These are phyloP conservation scores for Callipepla californica DNA, from an alignment of 2,113 vertebrate genomes.

Conservation along the genomic window DNA sequence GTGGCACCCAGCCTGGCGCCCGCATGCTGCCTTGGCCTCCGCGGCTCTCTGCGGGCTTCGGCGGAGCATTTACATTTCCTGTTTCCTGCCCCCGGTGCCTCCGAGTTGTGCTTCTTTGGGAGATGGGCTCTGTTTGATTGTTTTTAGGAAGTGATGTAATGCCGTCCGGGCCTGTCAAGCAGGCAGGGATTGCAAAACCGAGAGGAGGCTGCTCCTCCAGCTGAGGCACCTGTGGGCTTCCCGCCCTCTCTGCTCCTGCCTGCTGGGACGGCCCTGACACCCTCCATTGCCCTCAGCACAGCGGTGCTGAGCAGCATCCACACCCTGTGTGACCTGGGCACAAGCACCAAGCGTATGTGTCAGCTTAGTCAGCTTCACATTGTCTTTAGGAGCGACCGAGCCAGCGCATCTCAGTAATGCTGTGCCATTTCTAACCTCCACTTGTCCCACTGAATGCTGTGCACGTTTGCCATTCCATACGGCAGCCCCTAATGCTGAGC, in stretches of 20 bases:
- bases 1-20: neutral
- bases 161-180: constrained; percentile 86
- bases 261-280: neutral
- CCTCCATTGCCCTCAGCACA: neutral
- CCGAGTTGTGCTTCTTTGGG: constrained; percentile 79
- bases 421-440: neutral
- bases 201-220: constrained; percentile 51
- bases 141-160: constrained; percentile 93
- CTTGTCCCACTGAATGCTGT: neutral
- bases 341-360: neutral
- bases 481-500: neutral
- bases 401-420: neutral
- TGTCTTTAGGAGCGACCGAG: neutral
- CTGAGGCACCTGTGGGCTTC: neutral
- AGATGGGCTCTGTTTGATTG: constrained; percentile 82
- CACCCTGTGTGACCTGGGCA: neutral
- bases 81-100: constrained; percentile 84
- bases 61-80: constrained; percentile 84
- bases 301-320: neutral
- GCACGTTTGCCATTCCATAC: neutral
- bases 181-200: constrained; percentile 81
- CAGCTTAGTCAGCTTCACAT: neutral
- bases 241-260: neutral
- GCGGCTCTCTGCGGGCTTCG: constrained; percentile 32
- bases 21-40: neutral